phyloP scores from a whole-genome alignment of 2,888 invertebrate species.

The Dryobota labecula region DNA sequence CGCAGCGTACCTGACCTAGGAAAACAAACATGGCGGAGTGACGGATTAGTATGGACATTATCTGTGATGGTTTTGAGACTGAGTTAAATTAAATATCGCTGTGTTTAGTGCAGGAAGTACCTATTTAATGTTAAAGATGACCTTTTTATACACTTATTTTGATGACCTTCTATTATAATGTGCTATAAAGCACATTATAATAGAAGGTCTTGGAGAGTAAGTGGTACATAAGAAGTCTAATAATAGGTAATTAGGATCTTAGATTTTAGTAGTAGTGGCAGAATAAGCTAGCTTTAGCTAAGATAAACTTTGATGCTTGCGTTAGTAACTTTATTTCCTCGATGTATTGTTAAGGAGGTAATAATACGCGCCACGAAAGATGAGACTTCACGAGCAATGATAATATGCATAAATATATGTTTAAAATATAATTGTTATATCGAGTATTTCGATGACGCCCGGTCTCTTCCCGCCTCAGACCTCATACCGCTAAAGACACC shows the following conservation, averaged over 20 bases:
- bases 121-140: neutral
- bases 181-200: no score
- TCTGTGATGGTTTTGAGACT: neutral
- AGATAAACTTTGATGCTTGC: neutral
- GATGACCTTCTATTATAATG: no score
- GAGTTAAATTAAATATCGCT: neutral
- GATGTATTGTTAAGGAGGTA: no score
- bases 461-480: no score
- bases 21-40: conserved; percentile 84
- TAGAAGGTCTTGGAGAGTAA: neutral
- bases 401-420: no score
- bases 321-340: no score
- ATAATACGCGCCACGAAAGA: no score
- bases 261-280: neutral
- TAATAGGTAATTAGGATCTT: no score
- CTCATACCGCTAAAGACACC: no score
- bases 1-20: conserved; percentile 89
- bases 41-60: conserved; percentile 73
- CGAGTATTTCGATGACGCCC: no score
- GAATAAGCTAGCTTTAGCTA: neutral
- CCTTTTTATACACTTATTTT: neutral
- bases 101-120: neutral
- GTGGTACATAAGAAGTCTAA: neutral
- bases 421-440: no score
- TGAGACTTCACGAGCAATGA: no score